phyloP scores from a whole-genome alignment of 2,113 vertebrate genomes.

The Shinisaurus crocodilurus region DNA sequence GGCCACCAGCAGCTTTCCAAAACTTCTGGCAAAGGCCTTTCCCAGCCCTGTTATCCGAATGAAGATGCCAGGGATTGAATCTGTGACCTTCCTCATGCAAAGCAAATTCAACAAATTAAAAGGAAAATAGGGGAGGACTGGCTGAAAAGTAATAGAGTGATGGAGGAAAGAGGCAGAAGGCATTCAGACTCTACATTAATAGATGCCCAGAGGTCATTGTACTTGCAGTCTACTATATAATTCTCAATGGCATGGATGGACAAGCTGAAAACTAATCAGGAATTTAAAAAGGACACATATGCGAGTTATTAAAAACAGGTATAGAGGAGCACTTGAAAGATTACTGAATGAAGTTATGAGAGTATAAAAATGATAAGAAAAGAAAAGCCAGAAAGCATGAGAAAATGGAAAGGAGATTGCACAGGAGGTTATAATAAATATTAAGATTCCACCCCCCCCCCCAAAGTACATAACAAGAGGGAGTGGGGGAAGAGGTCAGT shows the following conservation, averaged over 20 bases:
- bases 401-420: constrained; percentile 61
- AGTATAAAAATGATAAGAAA: constrained; percentile 71
- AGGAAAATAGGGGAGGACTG: constrained; percentile 18
- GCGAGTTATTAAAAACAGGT: constrained; percentile 64
- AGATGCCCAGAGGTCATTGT: constrained; percentile 67
- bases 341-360: constrained; percentile 69
- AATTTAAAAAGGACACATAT: constrained; percentile 57
- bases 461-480: constrained; percentile 49
- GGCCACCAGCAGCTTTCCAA: background rate
- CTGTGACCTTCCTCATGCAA: background rate
- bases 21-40: background rate
- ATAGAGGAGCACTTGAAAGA: constrained; percentile 54
- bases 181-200: constrained; percentile 70
- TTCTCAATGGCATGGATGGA: constrained; percentile 49
- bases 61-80: background rate
- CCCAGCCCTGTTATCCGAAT: background rate
- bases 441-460: constrained; percentile 14
- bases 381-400: constrained; percentile 47
- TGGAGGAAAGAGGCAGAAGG: constrained; percentile 56
- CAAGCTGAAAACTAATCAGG: constrained; percentile 61
- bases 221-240: constrained; percentile 57
- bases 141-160: constrained; percentile 40
- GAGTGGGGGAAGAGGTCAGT: constrained; percentile 51
- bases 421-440: constrained; percentile 63
- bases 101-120: constrained; percentile 24